These are phyloP conservation scores for Gila orcuttii DNA, from an alignment of 2,113 vertebrate species.

Conservation along the genomic window DNA sequence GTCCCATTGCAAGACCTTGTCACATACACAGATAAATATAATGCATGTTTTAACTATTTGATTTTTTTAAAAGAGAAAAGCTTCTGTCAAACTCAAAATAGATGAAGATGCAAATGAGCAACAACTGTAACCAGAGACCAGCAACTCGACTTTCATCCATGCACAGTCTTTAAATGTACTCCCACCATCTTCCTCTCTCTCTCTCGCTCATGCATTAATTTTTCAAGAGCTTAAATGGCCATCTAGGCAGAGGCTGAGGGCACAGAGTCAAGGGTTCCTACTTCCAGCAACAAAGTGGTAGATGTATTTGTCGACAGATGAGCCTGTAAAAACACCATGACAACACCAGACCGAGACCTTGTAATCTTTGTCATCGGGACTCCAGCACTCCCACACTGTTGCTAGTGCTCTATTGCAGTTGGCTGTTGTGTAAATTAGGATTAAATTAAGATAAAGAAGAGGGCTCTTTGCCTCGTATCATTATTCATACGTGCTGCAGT, in stretches of 20 bases:
- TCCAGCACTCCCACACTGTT: conserved; percentile 31
- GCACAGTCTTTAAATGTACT: conserved; percentile 34
- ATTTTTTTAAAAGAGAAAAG: background rate
- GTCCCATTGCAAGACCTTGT: background rate
- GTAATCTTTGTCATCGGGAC: conserved; percentile 38
- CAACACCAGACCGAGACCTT: conserved; percentile 38
- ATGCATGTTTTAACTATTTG: background rate
- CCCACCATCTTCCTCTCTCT: conserved; percentile 52
- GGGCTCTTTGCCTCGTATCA: conserved; percentile 48
- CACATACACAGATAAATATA: background rate
- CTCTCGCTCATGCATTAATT: conserved; percentile 76
- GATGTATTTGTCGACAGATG: conserved; percentile 73
- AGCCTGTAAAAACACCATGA: conserved; percentile 66
- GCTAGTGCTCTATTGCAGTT: conserved; percentile 69
- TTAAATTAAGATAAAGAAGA: conserved; percentile 72
- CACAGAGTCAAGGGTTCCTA: conserved; percentile 75
- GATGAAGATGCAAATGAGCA: conserved; percentile 66
- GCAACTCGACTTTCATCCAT: conserved; percentile 54
- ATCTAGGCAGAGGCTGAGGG: conserved; percentile 74
- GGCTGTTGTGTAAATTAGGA: conserved; percentile 67
- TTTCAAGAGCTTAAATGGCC: conserved; percentile 82
- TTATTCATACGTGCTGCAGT: conserved; percentile 38
- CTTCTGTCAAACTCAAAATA: background rate
- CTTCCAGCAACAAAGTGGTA: conserved; percentile 75
- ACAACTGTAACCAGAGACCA: conserved; percentile 65